Conservation (phyloP, 1,140 invertebrate species). For the Microvelia longipes region DNA sequence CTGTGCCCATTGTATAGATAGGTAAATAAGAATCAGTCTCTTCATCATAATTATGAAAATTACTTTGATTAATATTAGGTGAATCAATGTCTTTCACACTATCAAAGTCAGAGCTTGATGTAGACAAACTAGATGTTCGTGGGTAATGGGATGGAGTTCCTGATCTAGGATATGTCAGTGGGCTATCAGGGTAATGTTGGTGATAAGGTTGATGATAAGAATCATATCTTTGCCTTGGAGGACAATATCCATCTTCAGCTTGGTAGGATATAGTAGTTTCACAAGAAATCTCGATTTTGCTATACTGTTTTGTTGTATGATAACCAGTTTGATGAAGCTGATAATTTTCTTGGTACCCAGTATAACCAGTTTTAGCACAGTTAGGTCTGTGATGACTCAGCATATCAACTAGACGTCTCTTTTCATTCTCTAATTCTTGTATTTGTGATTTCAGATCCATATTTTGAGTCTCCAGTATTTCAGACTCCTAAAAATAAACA, state of each 20-base stretch:
- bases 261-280: not conserved
- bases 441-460: constrained; percentile 67
- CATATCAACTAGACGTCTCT: constrained; percentile 54
- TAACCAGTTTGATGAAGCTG: not conserved
- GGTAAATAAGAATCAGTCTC: not conserved
- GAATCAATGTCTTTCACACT: not conserved
- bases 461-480: constrained; percentile 72
- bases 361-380: constrained; percentile 37
- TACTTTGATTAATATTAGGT: not conserved
- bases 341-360: not conserved
- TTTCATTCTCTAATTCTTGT: constrained; percentile 55
- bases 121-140: not conserved
- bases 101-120: not conserved
- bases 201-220: not conserved
- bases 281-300: not conserved
- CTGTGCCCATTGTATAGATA: not conserved
- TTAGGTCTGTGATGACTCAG: constrained; percentile 49
- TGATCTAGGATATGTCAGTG: not conserved
- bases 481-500: constrained; percentile 48
- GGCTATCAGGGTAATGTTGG: not conserved
- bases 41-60: not conserved
- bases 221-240: not conserved
- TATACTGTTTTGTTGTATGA: not conserved
- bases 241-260: not conserved
- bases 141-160: not conserved